A percentile compares a stretch with the other conserved stretches of the same genome.
phyloP scores from a whole-genome alignment of 1,140 invertebrate genomes.

The Magallana ariakensis region DNA sequence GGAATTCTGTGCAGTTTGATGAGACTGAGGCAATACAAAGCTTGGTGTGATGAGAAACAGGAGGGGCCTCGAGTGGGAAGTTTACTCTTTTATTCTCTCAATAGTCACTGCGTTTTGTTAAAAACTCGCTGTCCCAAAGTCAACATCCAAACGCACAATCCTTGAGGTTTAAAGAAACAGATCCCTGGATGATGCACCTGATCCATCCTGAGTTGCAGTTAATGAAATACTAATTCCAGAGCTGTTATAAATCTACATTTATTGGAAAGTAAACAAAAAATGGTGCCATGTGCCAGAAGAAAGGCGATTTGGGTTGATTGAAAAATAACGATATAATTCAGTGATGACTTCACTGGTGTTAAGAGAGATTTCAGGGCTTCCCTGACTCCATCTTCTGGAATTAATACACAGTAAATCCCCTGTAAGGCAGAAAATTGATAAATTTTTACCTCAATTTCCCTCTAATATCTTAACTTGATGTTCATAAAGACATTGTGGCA shows the following conservation, averaged over 20 bases:
- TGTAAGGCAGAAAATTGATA: conserved; percentile 24
- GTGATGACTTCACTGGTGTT: conserved; percentile 5
- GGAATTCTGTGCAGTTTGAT: background rate
- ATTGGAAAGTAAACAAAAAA: conserved; percentile 32
- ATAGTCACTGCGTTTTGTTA: background rate
- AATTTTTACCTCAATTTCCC: background rate
- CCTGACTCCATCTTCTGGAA: background rate
- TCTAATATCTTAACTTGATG: conserved; percentile 7
- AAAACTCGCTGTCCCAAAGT: background rate
- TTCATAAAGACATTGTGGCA: conserved; percentile 6
- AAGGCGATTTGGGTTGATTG: conserved; percentile 2
- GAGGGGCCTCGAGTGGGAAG: conserved; percentile 8
- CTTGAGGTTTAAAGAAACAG: background rate
- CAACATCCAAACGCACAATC: background rate
- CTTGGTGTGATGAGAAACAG: conserved; percentile 28
- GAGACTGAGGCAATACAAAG: background rate
- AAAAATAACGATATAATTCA: conserved; percentile 19
- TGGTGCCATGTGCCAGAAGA: conserved; percentile 12
- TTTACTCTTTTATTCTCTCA: conserved; percentile 7
- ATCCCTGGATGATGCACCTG: background rate
- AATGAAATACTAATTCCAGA: conserved; percentile 37
- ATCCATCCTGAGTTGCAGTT: background rate
- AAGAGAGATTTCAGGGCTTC: background rate
- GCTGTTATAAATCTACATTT: conserved; percentile 30
- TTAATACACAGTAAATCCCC: background rate